Evolutionary conservation across 2,888 invertebrate species (phyloP), one percentile per base, ranked within the genome.

Genomic region (Galeopsomyia nigrocyanea): DNA sequence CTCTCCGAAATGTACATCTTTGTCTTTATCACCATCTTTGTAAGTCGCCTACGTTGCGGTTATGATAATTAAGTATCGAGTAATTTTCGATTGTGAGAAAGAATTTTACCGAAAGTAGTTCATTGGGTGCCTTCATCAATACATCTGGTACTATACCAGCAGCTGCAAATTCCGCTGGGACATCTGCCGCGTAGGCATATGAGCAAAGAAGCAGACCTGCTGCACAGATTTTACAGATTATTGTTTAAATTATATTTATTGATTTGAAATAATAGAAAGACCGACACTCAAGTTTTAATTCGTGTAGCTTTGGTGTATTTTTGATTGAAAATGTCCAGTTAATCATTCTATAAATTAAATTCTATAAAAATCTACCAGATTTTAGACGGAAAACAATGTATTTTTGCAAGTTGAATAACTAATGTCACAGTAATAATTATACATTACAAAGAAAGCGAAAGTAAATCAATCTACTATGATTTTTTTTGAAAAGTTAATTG

Each of bases 1-100:
- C 61, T 82, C 84, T 51, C 86, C 86, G 9, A 73, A 75, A 56
- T 71, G 47, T 17, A 75, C 21, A 22, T 73, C 65, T 60, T 71
- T 75, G 5, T 71, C 75, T 55, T 75, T 70, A 5, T 65, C 70
- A 21, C 66, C 47, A 19, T 70, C 66, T 71, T 75, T 75, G 19
- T 62, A 75, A 39, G 51, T 62, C 1, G 73, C 73, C 75, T 75
- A 57, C 5, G 46, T 62, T 50, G 10, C 7, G n/a, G n/a, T n/a
- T n/a, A 39, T 10, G 17, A 53, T 17, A 1, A 53, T 51, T n/a
- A n/a, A 51, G 13, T 53, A 19, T 53, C 21, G 13, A 7, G 0
- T n/a, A 26, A 26, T 26, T 5, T 26, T 26, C 19, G 3, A 56
- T 19, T 47, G 56, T 47, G 7, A 46, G 13, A 26, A 50, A 51